Conservation (phyloP, 2,797 vertebrate species). For the Spea hammondii region DNA sequence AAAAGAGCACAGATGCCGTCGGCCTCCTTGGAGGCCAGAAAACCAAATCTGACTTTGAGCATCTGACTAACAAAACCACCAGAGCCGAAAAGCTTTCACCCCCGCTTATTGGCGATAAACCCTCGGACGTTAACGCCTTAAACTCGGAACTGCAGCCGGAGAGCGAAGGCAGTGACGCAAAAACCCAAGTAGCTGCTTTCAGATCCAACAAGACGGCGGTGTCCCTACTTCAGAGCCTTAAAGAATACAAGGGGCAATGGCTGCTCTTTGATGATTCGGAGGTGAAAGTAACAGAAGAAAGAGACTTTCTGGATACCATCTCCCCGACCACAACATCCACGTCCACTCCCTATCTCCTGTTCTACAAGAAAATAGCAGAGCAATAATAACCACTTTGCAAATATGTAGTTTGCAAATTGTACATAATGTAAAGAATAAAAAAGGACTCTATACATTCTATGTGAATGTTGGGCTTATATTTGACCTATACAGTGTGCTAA, state of each 20-base stretch:
- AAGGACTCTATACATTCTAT: too few relatives aligned
- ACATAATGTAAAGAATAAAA: constrained; percentile 20
- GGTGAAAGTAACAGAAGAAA: constrained; percentile 89
- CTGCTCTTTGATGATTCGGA: constrained; percentile 95
- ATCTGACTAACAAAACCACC: constrained; percentile 69
- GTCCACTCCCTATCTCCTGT: constrained; percentile 94
- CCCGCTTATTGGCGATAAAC: constrained; percentile 60
- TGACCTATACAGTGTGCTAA: too few relatives aligned
- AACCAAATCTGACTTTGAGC: constrained; percentile 78
- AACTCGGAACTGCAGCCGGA: constrained; percentile 52
- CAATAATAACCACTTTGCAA: constrained; percentile 42
- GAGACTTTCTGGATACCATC: constrained; percentile 87
- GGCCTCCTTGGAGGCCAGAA: constrained; percentile 93
- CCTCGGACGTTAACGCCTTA: constrained; percentile 57
- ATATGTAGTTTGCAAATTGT: constrained; percentile 58
- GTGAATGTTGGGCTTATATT: too few relatives aligned
- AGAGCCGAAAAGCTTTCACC: constrained; percentile 70
- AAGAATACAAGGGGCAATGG: constrained; percentile 92
- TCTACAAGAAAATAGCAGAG: constrained; percentile 84
- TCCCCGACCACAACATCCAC: constrained; percentile 84
- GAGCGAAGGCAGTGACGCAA: constrained; percentile 19
- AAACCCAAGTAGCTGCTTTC: background rate
- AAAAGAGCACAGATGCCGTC: constrained; percentile 82
- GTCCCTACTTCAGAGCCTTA: constrained; percentile 70
- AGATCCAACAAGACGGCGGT: constrained; percentile 64